Base-by-base conservation (phyloP, 2,113 vertebrate genomes). In the Saimiri boliviensis region DNA sequence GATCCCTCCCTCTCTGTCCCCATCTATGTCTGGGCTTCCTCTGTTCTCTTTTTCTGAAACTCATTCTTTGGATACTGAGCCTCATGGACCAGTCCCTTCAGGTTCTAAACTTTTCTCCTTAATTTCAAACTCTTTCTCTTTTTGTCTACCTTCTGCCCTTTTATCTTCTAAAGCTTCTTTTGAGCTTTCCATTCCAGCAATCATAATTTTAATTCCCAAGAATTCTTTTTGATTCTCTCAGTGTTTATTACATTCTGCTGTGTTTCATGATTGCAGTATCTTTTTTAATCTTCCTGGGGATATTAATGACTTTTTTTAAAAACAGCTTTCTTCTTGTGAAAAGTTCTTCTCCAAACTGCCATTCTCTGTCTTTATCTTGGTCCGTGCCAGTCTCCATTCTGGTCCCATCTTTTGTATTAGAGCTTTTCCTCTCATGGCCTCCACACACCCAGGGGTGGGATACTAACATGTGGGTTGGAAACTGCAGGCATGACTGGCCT, bases 401-500 rank as follows among this genome's bases (percentile, higher is more conserved):
- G 9, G 56, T 68, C 17, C 56, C 17, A 2, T 54, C 21, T 37
- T 68, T 37, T 2, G 2, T 19, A 1, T 42, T 13, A 76, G 86
- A 52, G 37, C 7, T 82, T 89, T 30, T 40, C 58, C 58, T 79
- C 37, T 56, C 71, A 7, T 7, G 25, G 17, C 6, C 47, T 40
- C 47, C 47, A 79, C 35, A 27, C n/a, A 35, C 19, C 47, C 19
- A 10, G 23, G 40, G 40, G 12, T 7, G 35, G 60, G 60, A 0
- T 8, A 7, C 49, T 80, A 4, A 87, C 40, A 30, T 12, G 1
- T 6, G 3, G 11, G n/a, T 8, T 4, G 88, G 81, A 79, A 71
- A 49, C 47, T 0, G 0, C 27, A 8, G 58, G 13, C 3, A 0
- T 14, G 40, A 13, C 45, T 19, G 13, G 49, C 30, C 71, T 80